Percentiles rank a stretch among this genome's conserved stretches.
Conservation (phyloP, 2,113 vertebrate species). For the Rana temporaria region DNA sequence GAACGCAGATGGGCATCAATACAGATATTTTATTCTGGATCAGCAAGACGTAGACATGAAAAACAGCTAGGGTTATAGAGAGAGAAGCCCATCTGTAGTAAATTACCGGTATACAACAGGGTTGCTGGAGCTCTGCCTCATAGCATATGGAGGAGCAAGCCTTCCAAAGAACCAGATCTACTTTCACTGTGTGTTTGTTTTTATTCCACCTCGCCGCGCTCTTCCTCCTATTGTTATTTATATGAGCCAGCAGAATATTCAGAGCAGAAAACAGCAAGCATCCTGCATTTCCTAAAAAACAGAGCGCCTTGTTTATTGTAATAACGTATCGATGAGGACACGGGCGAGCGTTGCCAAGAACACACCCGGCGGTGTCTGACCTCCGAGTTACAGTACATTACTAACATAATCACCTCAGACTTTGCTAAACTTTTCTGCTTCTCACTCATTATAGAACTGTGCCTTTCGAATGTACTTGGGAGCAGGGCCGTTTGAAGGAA, state of each 20-base stretch:
- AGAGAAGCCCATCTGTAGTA: conserved; percentile 24
- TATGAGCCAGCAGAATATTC: conserved; percentile 20
- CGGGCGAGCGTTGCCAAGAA: no score
- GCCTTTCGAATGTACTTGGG: no score
- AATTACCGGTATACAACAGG: conserved; percentile 21
- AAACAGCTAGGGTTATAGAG: neutral
- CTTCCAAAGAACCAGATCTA: conserved; percentile 26
- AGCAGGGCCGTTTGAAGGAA: no score
- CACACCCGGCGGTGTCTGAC: no score
- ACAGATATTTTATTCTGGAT: conserved; percentile 21
- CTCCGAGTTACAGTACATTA: no score
- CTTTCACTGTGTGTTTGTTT: conserved; percentile 27
- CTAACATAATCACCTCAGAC: no score
- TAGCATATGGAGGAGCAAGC: conserved; percentile 19
- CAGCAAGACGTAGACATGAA: conserved; percentile 21
- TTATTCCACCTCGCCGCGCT: neutral
- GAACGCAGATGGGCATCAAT: conserved; percentile 20
- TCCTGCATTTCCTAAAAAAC: neutral
- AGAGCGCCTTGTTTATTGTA: neutral
- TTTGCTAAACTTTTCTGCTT: no score
- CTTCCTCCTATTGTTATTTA: conserved; percentile 34
- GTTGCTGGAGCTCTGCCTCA: conserved; percentile 17
- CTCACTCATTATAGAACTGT: no score
- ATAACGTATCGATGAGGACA: no score
- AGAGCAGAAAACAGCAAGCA: neutral